A percentile compares a stretch with the other conserved stretches of the same genome.
phyloP scores from a whole-genome alignment of 2,113 vertebrate genomes.

The Strigops habroptila region DNA sequence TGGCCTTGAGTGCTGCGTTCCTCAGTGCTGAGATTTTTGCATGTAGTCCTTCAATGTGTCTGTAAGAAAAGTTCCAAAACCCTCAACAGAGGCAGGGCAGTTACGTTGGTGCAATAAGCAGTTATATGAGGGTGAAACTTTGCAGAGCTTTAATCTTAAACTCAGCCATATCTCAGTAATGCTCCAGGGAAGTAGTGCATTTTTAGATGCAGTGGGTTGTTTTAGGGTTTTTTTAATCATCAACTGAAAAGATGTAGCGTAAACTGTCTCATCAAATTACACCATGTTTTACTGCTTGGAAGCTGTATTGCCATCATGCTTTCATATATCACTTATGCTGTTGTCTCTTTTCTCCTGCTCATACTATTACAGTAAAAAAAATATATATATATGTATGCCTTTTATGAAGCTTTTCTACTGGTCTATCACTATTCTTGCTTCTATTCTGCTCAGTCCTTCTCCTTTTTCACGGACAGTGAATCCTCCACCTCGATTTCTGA shows the following conservation, averaged over 20 bases:
- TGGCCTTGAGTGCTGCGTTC: background rate
- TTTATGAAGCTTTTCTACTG: background rate
- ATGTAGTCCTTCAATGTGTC: background rate
- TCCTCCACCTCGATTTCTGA: background rate
- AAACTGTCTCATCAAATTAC: background rate
- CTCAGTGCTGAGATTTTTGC: background rate
- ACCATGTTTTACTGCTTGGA: background rate
- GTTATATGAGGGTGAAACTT: background rate
- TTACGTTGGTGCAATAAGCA: background rate
- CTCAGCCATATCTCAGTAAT: background rate
- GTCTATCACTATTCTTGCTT: background rate
- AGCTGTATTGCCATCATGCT: background rate
- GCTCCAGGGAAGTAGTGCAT: background rate
- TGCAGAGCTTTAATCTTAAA: background rate
- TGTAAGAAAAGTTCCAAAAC: background rate
- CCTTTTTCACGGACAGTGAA: background rate
- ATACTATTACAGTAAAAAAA: background rate
- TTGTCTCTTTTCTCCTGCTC: background rate
- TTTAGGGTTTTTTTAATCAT: background rate
- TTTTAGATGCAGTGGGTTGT: background rate
- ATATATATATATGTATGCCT: background rate
- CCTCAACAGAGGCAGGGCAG: background rate
- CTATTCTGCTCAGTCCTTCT: background rate
- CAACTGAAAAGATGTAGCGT: background rate
- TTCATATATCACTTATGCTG: background rate